These are phyloP conservation scores for Notothenia rossii DNA, from an alignment of 2,113 vertebrate species.

Conservation along the genomic window DNA sequence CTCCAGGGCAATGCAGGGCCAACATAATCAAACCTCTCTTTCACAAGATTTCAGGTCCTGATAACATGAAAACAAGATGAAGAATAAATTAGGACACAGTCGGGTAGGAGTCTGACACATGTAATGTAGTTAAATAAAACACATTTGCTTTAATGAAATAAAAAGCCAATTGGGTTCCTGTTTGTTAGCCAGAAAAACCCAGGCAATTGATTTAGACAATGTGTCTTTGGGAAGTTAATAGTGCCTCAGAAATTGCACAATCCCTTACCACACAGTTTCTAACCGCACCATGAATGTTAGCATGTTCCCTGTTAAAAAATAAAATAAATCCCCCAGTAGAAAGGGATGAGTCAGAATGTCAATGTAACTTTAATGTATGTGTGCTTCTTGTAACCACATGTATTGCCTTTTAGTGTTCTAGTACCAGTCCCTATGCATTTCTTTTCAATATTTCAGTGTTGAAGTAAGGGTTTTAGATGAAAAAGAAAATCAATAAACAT, in stretches of 20 bases:
- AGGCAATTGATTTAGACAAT: neutral
- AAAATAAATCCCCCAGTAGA: neutral
- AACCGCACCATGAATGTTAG: too few species aligned
- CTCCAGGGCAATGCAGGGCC: neutral
- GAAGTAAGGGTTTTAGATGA: conserved; percentile 8
- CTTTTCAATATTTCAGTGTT: conserved; percentile 47
- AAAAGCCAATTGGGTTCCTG: too few species aligned
- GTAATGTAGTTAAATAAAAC: neutral
- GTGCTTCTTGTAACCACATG: neutral
- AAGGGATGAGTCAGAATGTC: conserved; percentile 8
- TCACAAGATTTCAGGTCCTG: neutral
- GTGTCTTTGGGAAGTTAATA: too few species aligned
- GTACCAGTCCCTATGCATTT: neutral
- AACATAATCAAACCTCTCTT: neutral
- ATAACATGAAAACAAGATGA: neutral
- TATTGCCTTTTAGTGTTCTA: neutral
- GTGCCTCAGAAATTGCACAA: too few species aligned
- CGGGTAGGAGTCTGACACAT: neutral
- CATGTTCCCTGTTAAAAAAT: neutral
- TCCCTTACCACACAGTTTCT: too few species aligned
- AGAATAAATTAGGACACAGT: neutral
- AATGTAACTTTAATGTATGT: conserved; percentile 15
- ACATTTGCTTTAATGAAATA: too few species aligned
- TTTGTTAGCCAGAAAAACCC: neutral
- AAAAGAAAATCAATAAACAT: conserved; percentile 45